Conservation (phyloP, 2,113 vertebrate genomes). For the Antechinus stuartii region DNA sequence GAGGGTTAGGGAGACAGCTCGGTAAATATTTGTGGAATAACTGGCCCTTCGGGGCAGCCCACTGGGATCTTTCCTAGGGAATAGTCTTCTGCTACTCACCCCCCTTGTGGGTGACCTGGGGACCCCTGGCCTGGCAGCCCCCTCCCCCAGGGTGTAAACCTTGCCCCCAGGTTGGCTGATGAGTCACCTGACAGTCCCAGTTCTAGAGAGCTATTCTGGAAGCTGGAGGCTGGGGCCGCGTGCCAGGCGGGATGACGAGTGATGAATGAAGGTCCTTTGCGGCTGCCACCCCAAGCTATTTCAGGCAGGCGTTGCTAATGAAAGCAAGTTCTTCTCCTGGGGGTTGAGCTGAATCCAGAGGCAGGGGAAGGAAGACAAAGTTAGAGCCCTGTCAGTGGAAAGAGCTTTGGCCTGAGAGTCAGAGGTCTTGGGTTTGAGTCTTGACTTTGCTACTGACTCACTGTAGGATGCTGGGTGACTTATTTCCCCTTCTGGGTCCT, state of each 20-base stretch:
- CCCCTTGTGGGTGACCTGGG: background rate
- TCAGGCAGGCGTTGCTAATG: conserved; percentile 6
- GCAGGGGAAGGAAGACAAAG: background rate
- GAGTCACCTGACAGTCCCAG: background rate
- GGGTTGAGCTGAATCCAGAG: background rate
- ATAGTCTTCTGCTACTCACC: background rate
- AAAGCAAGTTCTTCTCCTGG: background rate
- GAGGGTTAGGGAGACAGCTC: background rate
- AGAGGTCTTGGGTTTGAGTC: background rate
- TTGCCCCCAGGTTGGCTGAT: background rate
- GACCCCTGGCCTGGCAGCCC: background rate
- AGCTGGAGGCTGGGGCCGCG: background rate
- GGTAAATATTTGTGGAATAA: background rate
- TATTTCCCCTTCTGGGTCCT: background rate
- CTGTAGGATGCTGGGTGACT: background rate
- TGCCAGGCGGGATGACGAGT: background rate
- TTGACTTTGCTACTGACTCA: background rate
- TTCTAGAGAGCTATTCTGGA: conserved; percentile 3
- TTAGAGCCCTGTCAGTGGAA: background rate
- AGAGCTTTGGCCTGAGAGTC: background rate
- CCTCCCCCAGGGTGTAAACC: background rate
- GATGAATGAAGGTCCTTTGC: conserved; percentile 1
- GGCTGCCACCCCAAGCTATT: conserved; percentile 4
- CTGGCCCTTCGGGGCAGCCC: background rate
- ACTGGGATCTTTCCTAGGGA: background rate